Evolutionary conservation across 2,113 vertebrate species (phyloP), one percentile per base, ranked within the genome.

Genomic region (Pogonocichla stellata): DNA sequence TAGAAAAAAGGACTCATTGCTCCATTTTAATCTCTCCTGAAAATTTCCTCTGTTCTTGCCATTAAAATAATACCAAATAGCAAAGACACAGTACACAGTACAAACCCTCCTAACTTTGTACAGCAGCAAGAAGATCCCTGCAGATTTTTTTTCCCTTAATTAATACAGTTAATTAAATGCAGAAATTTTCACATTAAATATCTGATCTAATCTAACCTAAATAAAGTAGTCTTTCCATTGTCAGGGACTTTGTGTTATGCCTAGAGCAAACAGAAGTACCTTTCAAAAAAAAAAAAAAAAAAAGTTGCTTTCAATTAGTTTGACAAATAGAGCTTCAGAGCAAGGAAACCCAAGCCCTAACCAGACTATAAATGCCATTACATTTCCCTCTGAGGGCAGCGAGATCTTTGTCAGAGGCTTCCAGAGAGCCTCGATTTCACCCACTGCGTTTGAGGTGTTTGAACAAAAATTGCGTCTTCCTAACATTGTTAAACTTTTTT

Each of bases 41-140:
- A 88, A 87, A 26, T 71, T 82, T 92, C 28, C 29, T 92, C n/a
- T 77, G 33, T 73, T 92, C 42, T 80, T 93, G 33, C 64, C 58
- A 80, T 92, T 88, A 92, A 91, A 94, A 75, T 75, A 92, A 77
- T 80, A 75, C 36, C 54, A 88, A 84, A 61, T 74, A 87, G 57
- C 58, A 86, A 77, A 78, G 36, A 50, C 16, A 38, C 38, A 83
- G 56, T 51, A n/a, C 19, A 70, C 31, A 90, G 24, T 45, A 72
- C 51, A 70, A 74, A 67, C 28, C 11, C 14, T 70, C 51, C 56
- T 66, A 40, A 47, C 51, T 85, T 88, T 36, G 12, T 67, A 51
- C 0, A 3, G 23, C 53, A 56, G 29, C 8, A 15, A 56, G n/a
- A 82, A 92, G 19, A n/a, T 77, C n/a, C 8, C 13, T 90, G 72